These are phyloP conservation scores for Antheraea assamensis DNA, from an alignment of 2,888 invertebrate species.

Conservation along the genomic window DNA sequence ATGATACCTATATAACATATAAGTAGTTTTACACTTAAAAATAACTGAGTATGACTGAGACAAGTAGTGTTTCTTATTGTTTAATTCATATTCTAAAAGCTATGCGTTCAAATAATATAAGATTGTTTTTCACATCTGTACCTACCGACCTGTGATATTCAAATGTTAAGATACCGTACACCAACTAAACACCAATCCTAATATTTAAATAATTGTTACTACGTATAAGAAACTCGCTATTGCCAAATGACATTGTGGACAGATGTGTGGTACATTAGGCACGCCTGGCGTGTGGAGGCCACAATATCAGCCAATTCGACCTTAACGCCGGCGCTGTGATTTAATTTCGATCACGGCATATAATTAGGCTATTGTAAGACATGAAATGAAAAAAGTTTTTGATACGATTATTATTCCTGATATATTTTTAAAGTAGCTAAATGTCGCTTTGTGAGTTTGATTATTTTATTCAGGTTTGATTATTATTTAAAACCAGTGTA, in stretches of 20 bases:
- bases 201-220: conserved; percentile 9
- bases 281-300: conserved; percentile 59
- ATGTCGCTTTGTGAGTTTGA: background rate
- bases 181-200: conserved; percentile 22
- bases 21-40: background rate
- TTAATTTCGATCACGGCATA: conserved; percentile 49
- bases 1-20: background rate
- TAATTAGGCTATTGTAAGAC: conserved; percentile 43
- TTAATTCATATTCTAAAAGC: conserved; percentile 33
- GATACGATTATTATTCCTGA: conserved; percentile 5
- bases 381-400: conserved; percentile 10
- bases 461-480: background rate
- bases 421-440: background rate
- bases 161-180: background rate
- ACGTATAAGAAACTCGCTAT: conserved; percentile 36
- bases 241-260: conserved; percentile 47
- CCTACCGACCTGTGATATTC: background rate
- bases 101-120: conserved; percentile 1
- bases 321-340: conserved; percentile 47
- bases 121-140: conserved; percentile 9
- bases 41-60: conserved; percentile 13
- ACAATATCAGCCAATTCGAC: conserved; percentile 50
- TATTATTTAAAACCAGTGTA: background rate
- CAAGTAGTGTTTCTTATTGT: conserved; percentile 15
- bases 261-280: conserved; percentile 41